Percentiles rank a stretch among this genome's conserved stretches.
phyloP scores from a whole-genome alignment of 53 echinoderm and acorn worm genomes.

The Paracentrotus lividus region DNA sequence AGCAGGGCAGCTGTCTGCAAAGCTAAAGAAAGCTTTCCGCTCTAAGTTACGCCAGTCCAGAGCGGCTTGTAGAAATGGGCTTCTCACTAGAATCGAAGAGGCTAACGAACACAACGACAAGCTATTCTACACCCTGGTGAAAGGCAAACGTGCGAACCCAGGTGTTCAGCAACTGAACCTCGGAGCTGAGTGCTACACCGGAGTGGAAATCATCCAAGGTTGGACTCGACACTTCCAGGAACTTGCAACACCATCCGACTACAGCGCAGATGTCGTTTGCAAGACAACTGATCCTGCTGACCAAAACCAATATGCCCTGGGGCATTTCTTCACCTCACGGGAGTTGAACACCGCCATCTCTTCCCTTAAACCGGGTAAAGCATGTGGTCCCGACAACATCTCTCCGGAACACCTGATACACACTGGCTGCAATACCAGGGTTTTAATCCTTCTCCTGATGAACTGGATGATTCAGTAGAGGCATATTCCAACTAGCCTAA shows the following conservation, averaged over 20 bases:
- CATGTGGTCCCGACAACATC: no score
- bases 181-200: neutral
- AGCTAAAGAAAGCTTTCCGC: neutral
- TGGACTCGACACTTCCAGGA: neutral
- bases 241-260: neutral
- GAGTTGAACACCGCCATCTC: neutral
- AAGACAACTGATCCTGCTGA: neutral
- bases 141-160: neutral
- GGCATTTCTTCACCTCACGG: neutral
- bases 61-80: neutral
- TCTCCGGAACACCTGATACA: no score
- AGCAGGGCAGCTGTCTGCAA: neutral
- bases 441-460: no score
- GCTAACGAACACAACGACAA: neutral
- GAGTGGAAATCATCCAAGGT: neutral
- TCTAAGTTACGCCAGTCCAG: no score
- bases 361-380: neutral
- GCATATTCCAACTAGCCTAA: no score
- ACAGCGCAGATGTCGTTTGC: neutral
- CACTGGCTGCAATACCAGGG: no score
- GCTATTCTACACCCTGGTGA: constrained; percentile 1
- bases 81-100: neutral
- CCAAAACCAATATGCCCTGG: neutral
- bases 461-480: no score
- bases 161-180: neutral